phyloP scores from a whole-genome alignment of 1,140 invertebrate genomes.

The Bombus ignitus region DNA sequence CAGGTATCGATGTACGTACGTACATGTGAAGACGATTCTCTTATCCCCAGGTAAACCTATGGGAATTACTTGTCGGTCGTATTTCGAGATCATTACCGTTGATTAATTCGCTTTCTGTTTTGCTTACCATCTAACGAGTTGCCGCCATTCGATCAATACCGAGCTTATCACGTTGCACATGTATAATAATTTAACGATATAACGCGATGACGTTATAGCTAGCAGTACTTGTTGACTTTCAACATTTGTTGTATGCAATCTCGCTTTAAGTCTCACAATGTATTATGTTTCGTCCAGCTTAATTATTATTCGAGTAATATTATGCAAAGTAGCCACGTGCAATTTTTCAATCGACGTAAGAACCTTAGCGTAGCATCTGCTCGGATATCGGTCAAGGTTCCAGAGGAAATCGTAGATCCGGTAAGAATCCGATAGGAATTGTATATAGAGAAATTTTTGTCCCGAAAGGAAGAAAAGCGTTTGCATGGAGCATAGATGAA shows the following conservation, averaged over 20 bases:
- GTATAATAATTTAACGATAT: constrained; percentile 6
- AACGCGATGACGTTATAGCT: no score
- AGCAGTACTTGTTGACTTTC: not conserved
- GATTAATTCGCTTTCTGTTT: not conserved
- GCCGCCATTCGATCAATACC: not conserved
- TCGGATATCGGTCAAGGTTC: constrained; percentile 15
- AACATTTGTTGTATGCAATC: constrained; percentile 1
- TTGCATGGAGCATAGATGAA: constrained; percentile 36
- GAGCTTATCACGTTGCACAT: not conserved
- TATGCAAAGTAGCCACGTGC: not conserved
- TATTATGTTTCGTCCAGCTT: not conserved
- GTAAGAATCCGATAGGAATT: not conserved
- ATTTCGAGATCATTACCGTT: not conserved
- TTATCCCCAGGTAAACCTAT: not conserved
- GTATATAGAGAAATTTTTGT: not conserved
- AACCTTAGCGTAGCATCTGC: not conserved
- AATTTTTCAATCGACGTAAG: not conserved
- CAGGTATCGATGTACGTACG: not conserved
- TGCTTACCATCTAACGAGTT: not conserved
- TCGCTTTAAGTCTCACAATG: not conserved
- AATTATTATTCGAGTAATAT: not conserved
- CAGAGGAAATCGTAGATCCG: not conserved
- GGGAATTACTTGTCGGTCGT: not conserved
- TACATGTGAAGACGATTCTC: no score
- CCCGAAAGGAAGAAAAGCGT: not conserved